A percentile compares a stretch with the other conserved stretches of the same genome.
Evolutionary conservation across 2,888 invertebrate genomes (phyloP).

Genomic region (Erebia epiphron): DNA sequence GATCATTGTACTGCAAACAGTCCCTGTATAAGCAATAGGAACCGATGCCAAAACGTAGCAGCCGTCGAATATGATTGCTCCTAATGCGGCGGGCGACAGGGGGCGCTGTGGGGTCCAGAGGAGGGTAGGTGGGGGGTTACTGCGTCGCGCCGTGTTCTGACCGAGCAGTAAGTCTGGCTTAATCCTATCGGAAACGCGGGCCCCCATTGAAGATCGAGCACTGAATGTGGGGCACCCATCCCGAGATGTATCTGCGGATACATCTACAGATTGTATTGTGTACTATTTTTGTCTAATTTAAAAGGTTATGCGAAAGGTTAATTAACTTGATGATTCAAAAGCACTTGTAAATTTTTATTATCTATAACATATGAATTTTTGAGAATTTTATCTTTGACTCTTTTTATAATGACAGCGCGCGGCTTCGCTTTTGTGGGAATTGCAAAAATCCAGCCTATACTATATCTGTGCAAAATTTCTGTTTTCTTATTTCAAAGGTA

Average conservation of each 20-base stretch:
- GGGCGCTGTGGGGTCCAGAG: constrained; percentile 53
- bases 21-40: constrained; percentile 75
- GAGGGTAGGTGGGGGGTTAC: constrained; percentile 49
- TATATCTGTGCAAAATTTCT: too few species aligned
- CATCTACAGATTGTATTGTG: too few species aligned
- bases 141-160: constrained; percentile 77
- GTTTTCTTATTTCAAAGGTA: too few species aligned
- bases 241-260: constrained; percentile 61
- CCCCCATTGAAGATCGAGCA: constrained; percentile 77
- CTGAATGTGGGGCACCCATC: constrained; percentile 54
- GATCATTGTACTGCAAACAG: constrained; percentile 78
- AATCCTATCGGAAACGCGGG: constrained; percentile 82
- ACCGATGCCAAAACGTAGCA: constrained; percentile 80
- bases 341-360: too few species aligned
- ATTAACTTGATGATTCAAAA: too few species aligned
- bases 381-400: too few species aligned
- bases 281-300: too few species aligned
- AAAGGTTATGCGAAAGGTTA: too few species aligned
- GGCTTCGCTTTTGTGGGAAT: too few species aligned
- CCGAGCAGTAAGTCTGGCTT: constrained; percentile 82
- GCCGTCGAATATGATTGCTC: constrained; percentile 82
- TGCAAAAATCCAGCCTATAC: too few species aligned
- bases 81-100: constrained; percentile 70
- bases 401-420: too few species aligned
- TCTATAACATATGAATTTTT: too few species aligned